Percentiles rank a stretch among this genome's conserved stretches.
phyloP scores from a whole-genome alignment of 2,888 invertebrate genomes.

The Sycophila texana region DNA sequence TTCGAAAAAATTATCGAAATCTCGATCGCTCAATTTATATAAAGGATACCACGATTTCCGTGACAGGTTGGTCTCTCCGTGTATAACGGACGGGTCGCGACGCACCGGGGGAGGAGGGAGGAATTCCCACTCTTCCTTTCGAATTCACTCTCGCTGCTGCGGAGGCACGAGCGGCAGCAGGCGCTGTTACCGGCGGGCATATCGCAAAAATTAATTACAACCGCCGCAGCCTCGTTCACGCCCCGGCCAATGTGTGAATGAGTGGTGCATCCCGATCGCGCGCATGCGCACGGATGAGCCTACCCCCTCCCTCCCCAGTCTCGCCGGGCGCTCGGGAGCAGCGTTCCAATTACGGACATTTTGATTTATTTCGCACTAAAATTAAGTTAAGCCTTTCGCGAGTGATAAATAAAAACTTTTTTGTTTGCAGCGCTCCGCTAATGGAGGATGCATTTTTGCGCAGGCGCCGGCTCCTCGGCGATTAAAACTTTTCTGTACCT shows the following conservation, averaged over 20 bases:
- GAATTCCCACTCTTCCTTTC: slow-evolving; percentile 63
- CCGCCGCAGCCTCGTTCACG: slow-evolving; percentile 13
- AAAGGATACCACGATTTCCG: too few relatives aligned
- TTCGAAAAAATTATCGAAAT: too few relatives aligned
- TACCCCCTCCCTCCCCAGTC: too few relatives aligned
- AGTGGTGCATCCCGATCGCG: background rate
- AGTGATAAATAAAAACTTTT: slow-evolving; percentile 4
- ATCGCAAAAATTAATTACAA: slow-evolving; percentile 32
- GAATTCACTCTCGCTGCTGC: slow-evolving; percentile 64
- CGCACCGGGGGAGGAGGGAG: background rate
- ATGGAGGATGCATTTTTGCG: too few relatives aligned
- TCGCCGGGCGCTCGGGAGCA: background rate
- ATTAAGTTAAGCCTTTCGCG: background rate
- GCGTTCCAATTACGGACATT: background rate
- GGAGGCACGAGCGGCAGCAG: background rate
- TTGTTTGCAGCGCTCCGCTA: too few relatives aligned
- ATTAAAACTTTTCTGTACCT: too few relatives aligned
- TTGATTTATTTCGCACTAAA: slow-evolving; percentile 5
- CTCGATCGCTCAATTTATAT: too few relatives aligned
- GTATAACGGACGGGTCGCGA: background rate
- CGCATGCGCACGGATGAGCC: background rate
- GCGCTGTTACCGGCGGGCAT: slow-evolving; percentile 6
- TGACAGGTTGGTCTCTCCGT: too few relatives aligned
- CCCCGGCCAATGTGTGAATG: background rate
- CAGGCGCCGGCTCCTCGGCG: too few relatives aligned